Percentiles rank a stretch among this genome's conserved stretches.
These are phyloP conservation scores for Pangasius macronema DNA, from an alignment of 2,797 vertebrate genomes.

Conservation along the genomic window DNA sequence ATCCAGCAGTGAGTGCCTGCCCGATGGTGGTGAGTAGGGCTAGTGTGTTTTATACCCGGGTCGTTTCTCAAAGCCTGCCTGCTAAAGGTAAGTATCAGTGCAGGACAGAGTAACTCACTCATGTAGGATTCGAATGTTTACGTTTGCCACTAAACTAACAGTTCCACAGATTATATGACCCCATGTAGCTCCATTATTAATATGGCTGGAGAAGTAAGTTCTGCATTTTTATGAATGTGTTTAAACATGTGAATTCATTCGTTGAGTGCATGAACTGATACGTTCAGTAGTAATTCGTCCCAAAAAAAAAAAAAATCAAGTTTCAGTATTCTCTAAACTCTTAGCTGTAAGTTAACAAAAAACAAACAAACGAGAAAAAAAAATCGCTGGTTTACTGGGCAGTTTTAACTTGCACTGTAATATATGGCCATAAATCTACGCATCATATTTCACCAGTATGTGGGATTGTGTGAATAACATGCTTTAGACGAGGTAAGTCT, in stretches of 20 bases:
- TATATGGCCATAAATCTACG: neutral
- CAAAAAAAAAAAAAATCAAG: neutral
- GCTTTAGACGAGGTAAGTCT: constrained; percentile 22
- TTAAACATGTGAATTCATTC: neutral
- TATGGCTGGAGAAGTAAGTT: neutral
- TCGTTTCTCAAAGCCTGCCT: constrained; percentile 24
- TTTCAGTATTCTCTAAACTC: neutral
- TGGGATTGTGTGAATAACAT: constrained; percentile 10
- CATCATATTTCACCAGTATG: neutral
- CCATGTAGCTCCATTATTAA: neutral
- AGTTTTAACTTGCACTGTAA: neutral
- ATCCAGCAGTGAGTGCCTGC: constrained; percentile 37
- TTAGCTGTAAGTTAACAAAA: neutral
- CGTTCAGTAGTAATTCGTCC: neutral
- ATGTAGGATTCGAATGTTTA: neutral
- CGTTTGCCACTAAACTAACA: neutral
- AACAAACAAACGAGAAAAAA: neutral
- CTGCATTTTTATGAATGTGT: neutral
- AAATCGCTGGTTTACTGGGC: neutral
- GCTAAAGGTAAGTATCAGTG: constrained; percentile 53
- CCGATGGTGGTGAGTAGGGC: constrained; percentile 53
- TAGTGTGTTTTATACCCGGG: constrained; percentile 36
- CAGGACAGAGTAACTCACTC: constrained; percentile 27
- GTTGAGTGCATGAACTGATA: too few relatives aligned
- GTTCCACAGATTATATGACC: neutral